phyloP scores from a whole-genome alignment of 2,888 invertebrate species.

The Phaonia tiefii region DNA sequence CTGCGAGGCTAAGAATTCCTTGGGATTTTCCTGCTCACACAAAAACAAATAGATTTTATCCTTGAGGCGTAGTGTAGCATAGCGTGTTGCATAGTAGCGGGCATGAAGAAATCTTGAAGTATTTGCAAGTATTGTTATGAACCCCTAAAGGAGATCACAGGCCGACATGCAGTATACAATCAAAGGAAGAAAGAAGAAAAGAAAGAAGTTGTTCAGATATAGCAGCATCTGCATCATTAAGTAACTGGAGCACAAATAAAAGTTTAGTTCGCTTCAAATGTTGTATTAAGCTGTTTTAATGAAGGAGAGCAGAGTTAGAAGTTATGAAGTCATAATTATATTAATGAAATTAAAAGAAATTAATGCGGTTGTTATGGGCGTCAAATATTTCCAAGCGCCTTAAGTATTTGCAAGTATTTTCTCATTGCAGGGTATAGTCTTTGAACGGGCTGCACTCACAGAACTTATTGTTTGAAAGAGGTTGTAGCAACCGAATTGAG shows the following conservation, averaged over 20 bases:
- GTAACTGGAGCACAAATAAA: constrained; percentile 7
- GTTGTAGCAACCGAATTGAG: no score
- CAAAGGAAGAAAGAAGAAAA: constrained; percentile 11
- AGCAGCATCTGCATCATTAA: constrained; percentile 2
- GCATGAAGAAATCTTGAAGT: constrained; percentile 75
- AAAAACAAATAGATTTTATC: constrained; percentile 78
- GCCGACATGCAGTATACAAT: constrained; percentile 22
- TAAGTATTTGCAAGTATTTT: no score
- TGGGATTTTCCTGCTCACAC: constrained; percentile 74
- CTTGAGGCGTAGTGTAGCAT: constrained; percentile 76
- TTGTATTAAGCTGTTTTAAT: neutral
- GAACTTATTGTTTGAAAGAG: no score
- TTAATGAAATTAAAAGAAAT: no score
- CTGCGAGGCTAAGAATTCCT: constrained; percentile 72
- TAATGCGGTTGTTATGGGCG: no score
- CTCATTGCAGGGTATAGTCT: no score
- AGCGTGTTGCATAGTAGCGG: constrained; percentile 78
- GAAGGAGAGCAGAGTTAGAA: neutral
- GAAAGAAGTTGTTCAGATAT: constrained; percentile 10
- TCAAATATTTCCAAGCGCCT: no score
- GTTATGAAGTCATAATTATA: no score
- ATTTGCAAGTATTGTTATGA: constrained; percentile 75
- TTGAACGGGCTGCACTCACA: no score
- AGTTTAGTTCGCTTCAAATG: neutral
- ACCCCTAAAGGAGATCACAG: constrained; percentile 72